phyloP scores from a whole-genome alignment of 2,888 invertebrate species.

The Melieria crassipennis region DNA sequence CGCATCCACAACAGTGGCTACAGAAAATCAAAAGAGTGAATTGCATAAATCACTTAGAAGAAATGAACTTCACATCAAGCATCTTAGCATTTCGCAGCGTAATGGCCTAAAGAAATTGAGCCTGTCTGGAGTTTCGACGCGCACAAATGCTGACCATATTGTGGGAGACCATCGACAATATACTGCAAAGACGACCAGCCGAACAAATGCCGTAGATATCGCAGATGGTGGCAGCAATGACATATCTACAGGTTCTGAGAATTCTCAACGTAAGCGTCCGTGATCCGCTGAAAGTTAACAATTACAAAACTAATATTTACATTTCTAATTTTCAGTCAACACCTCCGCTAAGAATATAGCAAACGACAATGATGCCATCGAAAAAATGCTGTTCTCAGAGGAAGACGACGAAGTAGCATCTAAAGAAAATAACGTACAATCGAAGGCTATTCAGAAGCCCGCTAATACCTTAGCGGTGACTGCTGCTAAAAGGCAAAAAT shows the following conservation, averaged over 20 bases:
- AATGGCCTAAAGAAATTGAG: not conserved
- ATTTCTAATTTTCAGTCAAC: not conserved
- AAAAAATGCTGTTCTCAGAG: conserved; percentile 13
- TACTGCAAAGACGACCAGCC: too few relatives aligned
- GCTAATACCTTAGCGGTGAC: not conserved
- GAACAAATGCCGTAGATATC: too few relatives aligned
- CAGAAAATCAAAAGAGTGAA: too few relatives aligned
- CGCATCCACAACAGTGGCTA: too few relatives aligned
- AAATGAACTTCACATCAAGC: too few relatives aligned
- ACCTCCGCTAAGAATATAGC: not conserved
- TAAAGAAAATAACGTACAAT: not conserved
- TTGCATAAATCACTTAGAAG: too few relatives aligned
- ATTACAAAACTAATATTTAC: not conserved
- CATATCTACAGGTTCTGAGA: not conserved
- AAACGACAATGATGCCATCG: not conserved
- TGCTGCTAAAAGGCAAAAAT: conserved; percentile 30
- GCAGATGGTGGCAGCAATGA: too few relatives aligned
- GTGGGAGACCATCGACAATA: not conserved
- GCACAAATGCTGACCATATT: too few relatives aligned
- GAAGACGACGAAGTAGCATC: not conserved
- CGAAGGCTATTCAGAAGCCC: not conserved
- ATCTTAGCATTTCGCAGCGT: not conserved
- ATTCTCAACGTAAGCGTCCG: not conserved
- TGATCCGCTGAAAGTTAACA: not conserved
- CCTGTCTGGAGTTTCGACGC: not conserved